A percentile compares a stretch with the other conserved stretches of the same genome.
Conservation (phyloP, 2,797 vertebrate species). For the Acrocephalus scirpaceus region DNA sequence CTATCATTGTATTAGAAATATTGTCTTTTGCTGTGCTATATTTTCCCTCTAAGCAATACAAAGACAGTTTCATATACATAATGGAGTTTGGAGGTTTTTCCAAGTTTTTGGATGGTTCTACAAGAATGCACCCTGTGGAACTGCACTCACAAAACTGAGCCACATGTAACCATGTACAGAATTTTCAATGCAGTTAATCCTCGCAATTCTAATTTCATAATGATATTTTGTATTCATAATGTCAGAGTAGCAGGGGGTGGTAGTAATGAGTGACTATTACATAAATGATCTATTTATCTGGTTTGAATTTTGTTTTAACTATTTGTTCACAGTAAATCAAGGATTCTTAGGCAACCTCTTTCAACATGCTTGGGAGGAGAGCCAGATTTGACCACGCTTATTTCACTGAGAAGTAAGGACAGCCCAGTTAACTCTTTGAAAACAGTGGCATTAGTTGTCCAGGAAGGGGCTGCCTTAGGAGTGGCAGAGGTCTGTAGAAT, state of each 20-base stretch:
- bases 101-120: neutral
- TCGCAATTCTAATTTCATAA: neutral
- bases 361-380: neutral
- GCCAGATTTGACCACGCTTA: neutral
- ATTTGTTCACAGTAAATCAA: slow-evolving; percentile 27
- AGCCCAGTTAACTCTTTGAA: neutral
- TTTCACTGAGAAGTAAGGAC: neutral
- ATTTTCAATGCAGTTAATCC: neutral
- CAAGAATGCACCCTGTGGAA: neutral
- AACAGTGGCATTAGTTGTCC: neutral
- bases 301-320: slow-evolving; percentile 35
- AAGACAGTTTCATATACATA: neutral
- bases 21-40: fast-evolving
- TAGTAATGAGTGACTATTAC: neutral
- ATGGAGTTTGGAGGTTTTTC: neutral
- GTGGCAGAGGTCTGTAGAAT: neutral
- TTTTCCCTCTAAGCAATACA: neutral
- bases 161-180: neutral
- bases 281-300: neutral
- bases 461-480: neutral
- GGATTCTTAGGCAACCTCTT: neutral
- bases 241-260: neutral
- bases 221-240: neutral
- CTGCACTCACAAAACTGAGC: neutral
- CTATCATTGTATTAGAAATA: neutral